Evolutionary conservation across 2,113 vertebrate species (phyloP), one percentile per base, ranked within the genome.

Genomic region (Andinoacara biseriatus): DNA sequence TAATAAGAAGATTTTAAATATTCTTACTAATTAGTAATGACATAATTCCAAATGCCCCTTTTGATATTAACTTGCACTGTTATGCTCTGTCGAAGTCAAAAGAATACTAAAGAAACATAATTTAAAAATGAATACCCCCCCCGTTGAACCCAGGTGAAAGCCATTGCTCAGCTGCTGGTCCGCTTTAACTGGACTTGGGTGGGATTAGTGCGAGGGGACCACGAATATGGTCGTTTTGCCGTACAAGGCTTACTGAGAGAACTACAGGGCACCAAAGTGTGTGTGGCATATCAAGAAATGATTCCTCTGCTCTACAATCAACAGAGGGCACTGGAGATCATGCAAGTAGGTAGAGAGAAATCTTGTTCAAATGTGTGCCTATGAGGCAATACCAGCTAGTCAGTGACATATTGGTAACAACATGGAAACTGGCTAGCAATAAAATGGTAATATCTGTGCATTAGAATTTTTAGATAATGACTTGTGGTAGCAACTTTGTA

Each of bases 111-210:
- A 35, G 35, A 57, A 2, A 20, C 3, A 2, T 5, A n/a, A 5
- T 14, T 5, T 7, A 5, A 62, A 62, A n/a, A 65, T 43, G n/a
- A n/a, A n/a, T n/a, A n/a, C n/a, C n/a, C n/a, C n/a, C 2, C 9
- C 7, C 89, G 84, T 80, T 76, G 20, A 58, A 67, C 9, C 46
- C 91, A 96, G 91, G 94, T 95, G 15, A 96, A 95, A 74, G 95
- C 95, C 72, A 95, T 96, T 59, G 93, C 93, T 75, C 91, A 94
- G 82, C 89, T 96, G 26, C 81, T 96, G 24, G 65, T 93, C 43
- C 91, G 59, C n/a, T 96, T 95, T 62, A 92, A 92, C 69, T 96
- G 95, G 95, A 95, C 91, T 2, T 96, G 95, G 94, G 84, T 96
- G 3, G 95, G 94, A 6, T 83, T 95, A 60, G 40, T 96, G 33